A percentile compares a stretch with the other conserved stretches of the same genome.
These are phyloP conservation scores for Hyposmocoma kahamanoa DNA, from an alignment of 1,140 invertebrate species.

Conservation along the genomic window DNA sequence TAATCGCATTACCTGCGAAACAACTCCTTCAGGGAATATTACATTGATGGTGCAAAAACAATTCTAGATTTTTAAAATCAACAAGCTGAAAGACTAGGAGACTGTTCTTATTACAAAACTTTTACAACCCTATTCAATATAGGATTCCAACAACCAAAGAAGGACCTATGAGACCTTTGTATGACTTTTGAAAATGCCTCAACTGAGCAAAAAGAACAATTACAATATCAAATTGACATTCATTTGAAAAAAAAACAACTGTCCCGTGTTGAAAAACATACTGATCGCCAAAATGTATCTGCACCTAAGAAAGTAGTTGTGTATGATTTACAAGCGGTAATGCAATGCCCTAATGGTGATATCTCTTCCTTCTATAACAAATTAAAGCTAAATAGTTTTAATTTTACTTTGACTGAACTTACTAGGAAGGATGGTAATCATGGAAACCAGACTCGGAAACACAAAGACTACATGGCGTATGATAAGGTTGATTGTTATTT, in stretches of 20 bases:
- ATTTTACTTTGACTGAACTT: slow-evolving; percentile 46
- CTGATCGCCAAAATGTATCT: slow-evolving; percentile 26
- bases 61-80: slow-evolving; percentile 33
- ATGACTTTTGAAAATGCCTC: slow-evolving; percentile 25
- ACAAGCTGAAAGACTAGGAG: no score
- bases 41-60: slow-evolving; percentile 37
- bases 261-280: slow-evolving; percentile 19
- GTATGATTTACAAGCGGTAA: slow-evolving; percentile 47
- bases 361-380: slow-evolving; percentile 51
- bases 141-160: slow-evolving; percentile 47
- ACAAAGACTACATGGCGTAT: no score
- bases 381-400: slow-evolving; percentile 58
- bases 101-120: slow-evolving; percentile 27
- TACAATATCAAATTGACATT: slow-evolving; percentile 10
- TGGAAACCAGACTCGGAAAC: slow-evolving; percentile 11
- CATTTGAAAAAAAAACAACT: slow-evolving; percentile 29
- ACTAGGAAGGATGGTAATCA: slow-evolving; percentile 8
- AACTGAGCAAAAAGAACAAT: slow-evolving; percentile 18
- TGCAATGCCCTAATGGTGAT: slow-evolving; percentile 34
- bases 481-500: slow-evolving; percentile 44
- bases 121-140: slow-evolving; percentile 46
- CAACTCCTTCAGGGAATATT: slow-evolving; percentile 30
- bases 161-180: slow-evolving; percentile 55
- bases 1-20: slow-evolving; percentile 39
- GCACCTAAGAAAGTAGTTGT: slow-evolving; percentile 26